Evolutionary conservation across 2,888 invertebrate genomes (phyloP), one percentile per base, ranked within the genome.

Genomic region (Elysia crispata): DNA sequence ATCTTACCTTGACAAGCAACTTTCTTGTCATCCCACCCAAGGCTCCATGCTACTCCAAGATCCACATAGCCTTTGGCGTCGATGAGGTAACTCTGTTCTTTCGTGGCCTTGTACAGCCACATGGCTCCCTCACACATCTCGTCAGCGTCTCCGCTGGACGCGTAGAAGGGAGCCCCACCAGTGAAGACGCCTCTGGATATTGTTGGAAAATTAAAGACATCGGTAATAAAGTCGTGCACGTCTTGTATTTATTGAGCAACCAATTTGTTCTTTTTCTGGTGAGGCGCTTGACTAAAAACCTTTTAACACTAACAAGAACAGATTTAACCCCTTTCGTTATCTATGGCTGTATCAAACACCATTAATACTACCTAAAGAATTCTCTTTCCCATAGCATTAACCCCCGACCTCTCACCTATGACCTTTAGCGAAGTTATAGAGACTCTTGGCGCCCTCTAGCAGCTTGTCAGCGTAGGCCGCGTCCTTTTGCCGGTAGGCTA

Each of bases 21-120:
- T 20, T 78, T 81, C 79, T 87, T 88, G 81, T 88, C 87, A 49
- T 90, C 88, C 90, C 90, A 91, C 15, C 86, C 86, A 20, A 88
- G 85, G 6, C 86, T 88, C 88, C 88, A 88, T 3, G 86, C 83
- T 81, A 78, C 64, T 20, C 70, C 82, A 20, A 31, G 77, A 28
- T 82, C 83, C 57, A 84, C 84, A 82, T 83, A 86, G 1, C 81
- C 79, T 76, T 87, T 85, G 49, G 89, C 89, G 28, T 87, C 86
- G 8, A 81, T 75, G 13, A 90, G 83, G 79, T 90, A 91, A 11
- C 72, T 15, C 23, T 69, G 77, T 18, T 89, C 87, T 8, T 85
- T 81, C 3, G 90, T 90, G 0, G 91, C 90, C 70, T 85, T 83
- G 84, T 88, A 86, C 77, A 91, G 80, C 87, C 88, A 89, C 20